Conservation (phyloP, 1,140 invertebrate species). For the Zaprionus lachaisei region DNA sequence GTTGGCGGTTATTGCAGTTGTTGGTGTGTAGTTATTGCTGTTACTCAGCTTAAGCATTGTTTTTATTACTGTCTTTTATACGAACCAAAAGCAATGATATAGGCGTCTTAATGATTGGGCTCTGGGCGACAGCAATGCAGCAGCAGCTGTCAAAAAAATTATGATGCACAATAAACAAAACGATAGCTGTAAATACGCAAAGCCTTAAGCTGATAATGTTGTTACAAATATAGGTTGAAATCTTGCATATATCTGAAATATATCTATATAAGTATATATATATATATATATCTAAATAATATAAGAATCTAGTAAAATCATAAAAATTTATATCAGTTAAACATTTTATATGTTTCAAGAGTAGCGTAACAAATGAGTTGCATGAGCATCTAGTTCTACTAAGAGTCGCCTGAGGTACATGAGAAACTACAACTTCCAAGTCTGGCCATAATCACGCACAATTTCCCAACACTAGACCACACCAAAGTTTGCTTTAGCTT, state of each 20-base stretch:
- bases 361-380: too few relatives aligned
- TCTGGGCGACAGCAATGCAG: background rate
- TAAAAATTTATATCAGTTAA: too few relatives aligned
- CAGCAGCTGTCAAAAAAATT: constrained; percentile 7
- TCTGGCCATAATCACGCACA: background rate
- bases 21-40: constrained; percentile 19
- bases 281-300: too few relatives aligned
- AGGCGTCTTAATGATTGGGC: constrained; percentile 1
- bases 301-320: background rate
- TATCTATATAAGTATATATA: background rate
- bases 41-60: constrained; percentile 33
- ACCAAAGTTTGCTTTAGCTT: constrained; percentile 43
- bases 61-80: constrained; percentile 32
- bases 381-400: too few relatives aligned
- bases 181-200: constrained; percentile 1
- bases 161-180: background rate
- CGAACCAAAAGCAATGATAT: constrained; percentile 1
- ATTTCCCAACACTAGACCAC: constrained; percentile 19
- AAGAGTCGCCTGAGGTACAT: too few relatives aligned
- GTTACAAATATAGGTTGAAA: background rate
- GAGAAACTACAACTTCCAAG: too few relatives aligned
- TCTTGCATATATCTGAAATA: background rate
- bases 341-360: too few relatives aligned
- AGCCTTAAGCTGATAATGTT: background rate
- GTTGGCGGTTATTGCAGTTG: constrained; percentile 54